Percentiles rank a stretch among this genome's conserved stretches.
These are phyloP conservation scores for Caenorhabditis angaria DNA, from an alignment of 2,888 invertebrate species.

Conservation along the genomic window DNA sequence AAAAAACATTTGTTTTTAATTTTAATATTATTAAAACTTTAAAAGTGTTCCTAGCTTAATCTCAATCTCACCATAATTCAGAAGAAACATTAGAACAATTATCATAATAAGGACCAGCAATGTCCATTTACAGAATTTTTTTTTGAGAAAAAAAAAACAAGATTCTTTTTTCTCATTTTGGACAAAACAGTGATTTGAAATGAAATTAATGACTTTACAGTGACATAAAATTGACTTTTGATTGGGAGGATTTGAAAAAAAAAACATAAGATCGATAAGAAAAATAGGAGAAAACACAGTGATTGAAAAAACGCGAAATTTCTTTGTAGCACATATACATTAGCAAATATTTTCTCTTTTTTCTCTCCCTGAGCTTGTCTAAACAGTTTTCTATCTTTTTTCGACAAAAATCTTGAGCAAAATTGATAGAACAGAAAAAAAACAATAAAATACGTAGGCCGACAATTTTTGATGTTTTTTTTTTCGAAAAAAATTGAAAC, in stretches of 20 bases:
- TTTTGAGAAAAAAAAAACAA: neutral
- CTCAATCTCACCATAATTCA: neutral
- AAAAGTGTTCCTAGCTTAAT: neutral
- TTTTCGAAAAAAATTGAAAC: no score
- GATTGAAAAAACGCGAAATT: neutral
- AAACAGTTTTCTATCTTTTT: neutral
- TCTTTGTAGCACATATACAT: neutral
- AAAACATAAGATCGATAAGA: neutral
- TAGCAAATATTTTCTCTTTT: neutral
- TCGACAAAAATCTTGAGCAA: no score
- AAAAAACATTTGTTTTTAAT: neutral
- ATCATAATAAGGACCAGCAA: neutral
- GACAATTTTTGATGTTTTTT: no score
- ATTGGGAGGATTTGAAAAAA: neutral
- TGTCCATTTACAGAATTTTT: no score
- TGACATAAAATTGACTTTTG: neutral
- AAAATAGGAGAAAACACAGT: conserved; percentile 1
- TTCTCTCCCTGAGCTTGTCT: neutral
- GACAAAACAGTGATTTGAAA: no score
- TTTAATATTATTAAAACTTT: neutral
- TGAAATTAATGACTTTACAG: neutral
- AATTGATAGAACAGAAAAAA: no score
- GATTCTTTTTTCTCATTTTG: neutral
- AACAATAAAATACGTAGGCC: no score
- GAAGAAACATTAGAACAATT: neutral